Evolutionary conservation across 1,140 invertebrate genomes (phyloP).

Genomic region (Eubasilissa regina): DNA sequence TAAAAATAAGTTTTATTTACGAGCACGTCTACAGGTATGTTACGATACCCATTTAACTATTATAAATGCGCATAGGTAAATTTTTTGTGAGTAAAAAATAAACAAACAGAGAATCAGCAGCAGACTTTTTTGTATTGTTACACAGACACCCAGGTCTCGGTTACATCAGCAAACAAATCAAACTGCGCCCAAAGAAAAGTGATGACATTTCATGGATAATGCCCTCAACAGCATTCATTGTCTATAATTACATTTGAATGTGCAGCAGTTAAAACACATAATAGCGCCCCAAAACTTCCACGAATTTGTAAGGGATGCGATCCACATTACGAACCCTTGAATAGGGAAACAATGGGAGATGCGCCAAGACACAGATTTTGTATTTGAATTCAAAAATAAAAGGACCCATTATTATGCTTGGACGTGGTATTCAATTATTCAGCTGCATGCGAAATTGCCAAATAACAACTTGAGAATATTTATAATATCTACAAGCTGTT

Average conservation of each 20-base stretch:
- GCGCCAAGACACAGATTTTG: neutral
- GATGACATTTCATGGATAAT: constrained; percentile 29
- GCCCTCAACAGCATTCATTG: constrained; percentile 5
- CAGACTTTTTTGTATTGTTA: no score
- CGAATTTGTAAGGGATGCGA: constrained; percentile 17
- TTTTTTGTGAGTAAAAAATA: no score
- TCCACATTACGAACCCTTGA: neutral
- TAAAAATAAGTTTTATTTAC: no score
- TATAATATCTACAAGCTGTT: neutral
- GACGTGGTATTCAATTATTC: constrained; percentile 7
- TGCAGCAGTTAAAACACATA: constrained; percentile 13
- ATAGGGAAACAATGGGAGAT: constrained; percentile 17
- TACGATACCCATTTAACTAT: no score
- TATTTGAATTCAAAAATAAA: neutral
- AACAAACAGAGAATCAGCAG: no score
- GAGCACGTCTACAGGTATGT: no score
- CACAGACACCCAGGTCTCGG: neutral
- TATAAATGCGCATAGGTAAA: no score
- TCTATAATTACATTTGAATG: constrained; percentile 23
- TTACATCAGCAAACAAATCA: constrained; percentile 32
- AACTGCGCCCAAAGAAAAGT: constrained; percentile 2
- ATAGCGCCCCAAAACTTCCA: neutral
- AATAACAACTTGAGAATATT: neutral
- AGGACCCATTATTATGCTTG: neutral
- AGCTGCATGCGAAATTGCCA: neutral